Percentiles rank a stretch among this genome's conserved stretches.
phyloP scores from a whole-genome alignment of 2,113 vertebrate genomes.

The Lepus timidus region DNA sequence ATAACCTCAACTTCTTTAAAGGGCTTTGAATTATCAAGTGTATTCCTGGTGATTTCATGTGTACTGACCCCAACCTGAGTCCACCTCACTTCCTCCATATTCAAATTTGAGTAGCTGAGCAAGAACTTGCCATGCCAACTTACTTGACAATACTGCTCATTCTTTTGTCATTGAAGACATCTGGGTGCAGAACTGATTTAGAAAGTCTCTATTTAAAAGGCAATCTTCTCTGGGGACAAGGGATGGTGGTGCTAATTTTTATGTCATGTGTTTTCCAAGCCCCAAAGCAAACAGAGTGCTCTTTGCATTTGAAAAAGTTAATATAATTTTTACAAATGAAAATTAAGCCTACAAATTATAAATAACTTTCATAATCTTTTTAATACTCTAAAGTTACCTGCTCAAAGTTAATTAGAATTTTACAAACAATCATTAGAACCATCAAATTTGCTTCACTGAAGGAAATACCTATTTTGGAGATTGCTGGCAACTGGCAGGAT shows the following conservation, averaged over 20 bases:
- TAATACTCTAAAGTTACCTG: slow-evolving; percentile 7
- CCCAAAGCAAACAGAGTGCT: background rate
- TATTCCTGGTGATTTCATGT: background rate
- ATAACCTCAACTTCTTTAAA: background rate
- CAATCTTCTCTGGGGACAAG: background rate
- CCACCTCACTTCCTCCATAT: background rate
- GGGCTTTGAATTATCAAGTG: background rate
- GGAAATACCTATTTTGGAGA: background rate
- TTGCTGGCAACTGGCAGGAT: background rate
- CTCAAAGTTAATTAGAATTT: background rate
- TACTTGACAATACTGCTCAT: background rate
- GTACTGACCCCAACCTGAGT: background rate
- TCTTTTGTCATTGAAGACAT: background rate
- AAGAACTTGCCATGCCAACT: background rate
- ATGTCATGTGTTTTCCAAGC: background rate
- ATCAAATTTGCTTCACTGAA: background rate
- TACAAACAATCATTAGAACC: background rate
- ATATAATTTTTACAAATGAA: background rate
- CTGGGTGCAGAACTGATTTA: background rate
- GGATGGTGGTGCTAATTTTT: background rate
- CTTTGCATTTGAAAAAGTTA: background rate
- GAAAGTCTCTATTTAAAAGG: slow-evolving; percentile 40
- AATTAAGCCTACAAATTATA: slow-evolving; percentile 8
- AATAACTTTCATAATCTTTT: slow-evolving; percentile 13
- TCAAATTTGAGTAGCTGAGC: background rate